Evolutionary conservation across 2,888 invertebrate species (phyloP).

Genomic region (Elgonia sp.): DNA sequence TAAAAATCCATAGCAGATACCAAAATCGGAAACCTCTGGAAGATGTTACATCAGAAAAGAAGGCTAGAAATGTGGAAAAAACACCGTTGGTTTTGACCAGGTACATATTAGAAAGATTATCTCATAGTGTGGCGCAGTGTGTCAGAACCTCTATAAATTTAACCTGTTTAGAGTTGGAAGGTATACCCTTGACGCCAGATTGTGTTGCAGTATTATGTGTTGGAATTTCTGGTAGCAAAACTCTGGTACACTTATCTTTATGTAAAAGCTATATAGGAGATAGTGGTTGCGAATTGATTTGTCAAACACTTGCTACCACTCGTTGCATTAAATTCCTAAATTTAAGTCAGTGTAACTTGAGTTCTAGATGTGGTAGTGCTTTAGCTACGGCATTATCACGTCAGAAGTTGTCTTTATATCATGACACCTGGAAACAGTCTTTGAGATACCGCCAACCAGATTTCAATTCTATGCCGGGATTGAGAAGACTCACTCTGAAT

Average conservation of each 20-base stretch:
- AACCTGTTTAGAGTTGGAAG: slow-evolving; percentile 90
- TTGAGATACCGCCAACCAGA: slow-evolving; percentile 93
- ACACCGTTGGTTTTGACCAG: slow-evolving; percentile 91
- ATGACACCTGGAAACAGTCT: slow-evolving; percentile 94
- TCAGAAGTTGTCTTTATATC: slow-evolving; percentile 91
- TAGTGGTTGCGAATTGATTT: slow-evolving; percentile 91
- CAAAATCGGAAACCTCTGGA: slow-evolving; percentile 88
- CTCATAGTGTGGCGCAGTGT: slow-evolving; percentile 90
- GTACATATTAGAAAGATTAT: slow-evolving; percentile 90
- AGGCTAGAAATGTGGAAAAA: slow-evolving; percentile 90
- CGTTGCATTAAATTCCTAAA: slow-evolving; percentile 91
- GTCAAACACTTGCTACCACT: slow-evolving; percentile 90
- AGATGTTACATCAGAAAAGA: slow-evolving; percentile 88
- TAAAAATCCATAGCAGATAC: slow-evolving; percentile 90
- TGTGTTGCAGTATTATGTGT: slow-evolving; percentile 89
- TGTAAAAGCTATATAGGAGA: slow-evolving; percentile 91
- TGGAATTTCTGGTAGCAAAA: slow-evolving; percentile 90
- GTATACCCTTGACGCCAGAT: slow-evolving; percentile 90
- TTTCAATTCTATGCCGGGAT: slow-evolving; percentile 91
- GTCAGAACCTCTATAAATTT: slow-evolving; percentile 90
- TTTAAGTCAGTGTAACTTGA: slow-evolving; percentile 91
- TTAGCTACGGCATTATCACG: slow-evolving; percentile 89
- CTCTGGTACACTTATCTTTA: slow-evolving; percentile 90
- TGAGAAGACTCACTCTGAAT: slow-evolving; percentile 91
- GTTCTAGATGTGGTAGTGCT: slow-evolving; percentile 89